Percentiles rank a stretch among this genome's conserved stretches.
phyloP scores from a whole-genome alignment of 2,113 vertebrate species.

The Pteronura brasiliensis region DNA sequence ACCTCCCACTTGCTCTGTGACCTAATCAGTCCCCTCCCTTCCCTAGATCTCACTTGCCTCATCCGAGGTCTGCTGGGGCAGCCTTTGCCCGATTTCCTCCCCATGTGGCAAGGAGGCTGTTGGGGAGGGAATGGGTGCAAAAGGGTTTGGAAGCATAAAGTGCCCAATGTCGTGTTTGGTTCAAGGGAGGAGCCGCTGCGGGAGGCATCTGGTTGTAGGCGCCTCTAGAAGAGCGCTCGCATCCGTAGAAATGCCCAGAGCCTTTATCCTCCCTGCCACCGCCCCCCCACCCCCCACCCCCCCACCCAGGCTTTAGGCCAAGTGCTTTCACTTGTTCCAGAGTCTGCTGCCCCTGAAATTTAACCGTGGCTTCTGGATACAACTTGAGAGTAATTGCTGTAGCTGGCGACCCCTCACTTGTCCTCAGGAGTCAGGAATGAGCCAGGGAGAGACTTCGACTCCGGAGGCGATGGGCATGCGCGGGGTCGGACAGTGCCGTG shows the following conservation, averaged over 20 bases:
- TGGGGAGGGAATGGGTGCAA: not conserved
- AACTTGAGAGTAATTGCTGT: not conserved
- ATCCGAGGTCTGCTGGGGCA: not conserved
- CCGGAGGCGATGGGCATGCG: not conserved
- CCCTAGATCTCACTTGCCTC: not conserved
- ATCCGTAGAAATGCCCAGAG: not conserved
- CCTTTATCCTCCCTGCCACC: not conserved
- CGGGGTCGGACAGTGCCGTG: rapidly evolving
- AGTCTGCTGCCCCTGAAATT: not conserved
- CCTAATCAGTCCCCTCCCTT: no score
- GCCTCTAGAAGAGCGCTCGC: not conserved
- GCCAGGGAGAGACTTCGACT: not conserved
- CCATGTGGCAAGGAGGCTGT: not conserved
- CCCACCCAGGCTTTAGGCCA: not conserved
- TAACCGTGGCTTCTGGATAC: not conserved
- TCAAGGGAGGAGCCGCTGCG: rapidly evolving
- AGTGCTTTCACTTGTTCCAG: not conserved
- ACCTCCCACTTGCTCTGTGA: not conserved
- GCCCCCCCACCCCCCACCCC: rapidly evolving
- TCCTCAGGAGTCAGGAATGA: not conserved
- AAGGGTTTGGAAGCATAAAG: not conserved
- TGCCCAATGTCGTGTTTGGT: not conserved
- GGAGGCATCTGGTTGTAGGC: not conserved
- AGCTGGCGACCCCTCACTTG: not conserved
- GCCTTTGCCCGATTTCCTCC: not conserved